Evolutionary conservation across 2,888 invertebrate genomes (phyloP).

Genomic region (Macrophya annulata): DNA sequence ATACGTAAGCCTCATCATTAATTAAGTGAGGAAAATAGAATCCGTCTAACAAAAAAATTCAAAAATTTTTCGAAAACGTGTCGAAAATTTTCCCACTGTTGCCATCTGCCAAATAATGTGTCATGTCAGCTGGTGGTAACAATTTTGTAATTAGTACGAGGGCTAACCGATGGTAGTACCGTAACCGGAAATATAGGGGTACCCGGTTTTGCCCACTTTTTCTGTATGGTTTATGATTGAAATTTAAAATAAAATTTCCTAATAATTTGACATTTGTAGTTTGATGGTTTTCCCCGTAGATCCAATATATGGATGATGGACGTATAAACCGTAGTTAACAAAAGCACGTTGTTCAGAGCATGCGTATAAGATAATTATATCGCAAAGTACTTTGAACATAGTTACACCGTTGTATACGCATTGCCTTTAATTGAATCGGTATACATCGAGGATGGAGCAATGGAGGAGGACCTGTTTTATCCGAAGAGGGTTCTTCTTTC

Average conservation of each 20-base stretch:
- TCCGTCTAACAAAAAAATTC: too few species aligned
- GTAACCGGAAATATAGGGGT: background rate
- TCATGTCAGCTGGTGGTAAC: background rate
- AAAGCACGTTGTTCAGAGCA: background rate
- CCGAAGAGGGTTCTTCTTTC: conserved; percentile 7
- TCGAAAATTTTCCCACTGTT: background rate
- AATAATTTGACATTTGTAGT: background rate
- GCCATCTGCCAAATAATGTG: conserved; percentile 10
- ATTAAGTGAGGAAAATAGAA: too few species aligned
- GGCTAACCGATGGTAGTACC: background rate
- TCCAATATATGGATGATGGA: background rate
- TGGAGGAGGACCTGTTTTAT: conserved; percentile 43
- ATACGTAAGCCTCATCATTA: too few species aligned
- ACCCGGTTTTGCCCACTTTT: background rate
- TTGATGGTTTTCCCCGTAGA: background rate
- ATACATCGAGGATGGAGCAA: background rate
- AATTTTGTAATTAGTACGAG: background rate
- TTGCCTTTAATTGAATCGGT: conserved; percentile 44
- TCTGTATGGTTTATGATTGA: background rate
- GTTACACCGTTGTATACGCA: background rate
- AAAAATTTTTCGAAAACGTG: too few species aligned
- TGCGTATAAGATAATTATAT: background rate
- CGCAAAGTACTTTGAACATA: background rate
- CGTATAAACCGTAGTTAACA: background rate
- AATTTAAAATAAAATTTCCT: background rate